phyloP scores from a whole-genome alignment of 2,113 vertebrate species.

The Colistium nudipinnis region DNA sequence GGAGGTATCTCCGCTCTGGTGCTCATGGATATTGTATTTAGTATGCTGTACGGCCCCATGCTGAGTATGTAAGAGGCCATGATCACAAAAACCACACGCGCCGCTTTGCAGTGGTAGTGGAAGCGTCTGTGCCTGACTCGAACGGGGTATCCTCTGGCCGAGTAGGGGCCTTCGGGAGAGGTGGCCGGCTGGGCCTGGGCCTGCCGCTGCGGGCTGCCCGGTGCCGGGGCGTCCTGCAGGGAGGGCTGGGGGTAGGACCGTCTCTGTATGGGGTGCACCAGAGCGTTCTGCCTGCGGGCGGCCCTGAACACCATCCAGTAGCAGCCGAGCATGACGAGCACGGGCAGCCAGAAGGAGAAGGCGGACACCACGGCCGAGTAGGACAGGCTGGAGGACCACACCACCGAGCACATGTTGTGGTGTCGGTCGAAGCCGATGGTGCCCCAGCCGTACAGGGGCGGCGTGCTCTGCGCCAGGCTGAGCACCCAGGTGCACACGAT shows the following conservation, averaged over 20 bases:
- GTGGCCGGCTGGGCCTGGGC: constrained; percentile 50
- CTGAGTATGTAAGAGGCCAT: constrained; percentile 89
- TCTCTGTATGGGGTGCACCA: constrained; percentile 85
- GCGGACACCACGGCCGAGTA: constrained; percentile 84
- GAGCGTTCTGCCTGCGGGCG: constrained; percentile 87
- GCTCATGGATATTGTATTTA: constrained; percentile 82
- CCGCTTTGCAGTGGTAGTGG: constrained; percentile 89
- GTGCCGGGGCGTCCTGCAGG: constrained; percentile 70
- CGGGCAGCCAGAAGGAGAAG: constrained; percentile 86
- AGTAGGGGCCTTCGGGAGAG: constrained; percentile 50
- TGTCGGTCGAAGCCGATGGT: constrained; percentile 83
- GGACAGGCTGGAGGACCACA: constrained; percentile 88
- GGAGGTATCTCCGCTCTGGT: constrained; percentile 79
- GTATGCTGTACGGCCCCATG: constrained; percentile 88
- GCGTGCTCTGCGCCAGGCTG: constrained; percentile 87
- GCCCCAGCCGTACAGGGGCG: constrained; percentile 91
- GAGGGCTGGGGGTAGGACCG: constrained; percentile 66
- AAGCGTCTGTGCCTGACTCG: constrained; percentile 80
- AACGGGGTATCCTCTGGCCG: constrained; percentile 68
- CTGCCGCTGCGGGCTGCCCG: constrained; percentile 59
- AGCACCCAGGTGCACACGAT: constrained; percentile 88
- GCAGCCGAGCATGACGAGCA: constrained; percentile 87
- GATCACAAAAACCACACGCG: constrained; percentile 88
- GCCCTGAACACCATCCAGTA: constrained; percentile 91
- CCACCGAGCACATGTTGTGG: constrained; percentile 85